Conservation (phyloP, 2,797 vertebrate genomes). For the Choloepus didactylus region DNA sequence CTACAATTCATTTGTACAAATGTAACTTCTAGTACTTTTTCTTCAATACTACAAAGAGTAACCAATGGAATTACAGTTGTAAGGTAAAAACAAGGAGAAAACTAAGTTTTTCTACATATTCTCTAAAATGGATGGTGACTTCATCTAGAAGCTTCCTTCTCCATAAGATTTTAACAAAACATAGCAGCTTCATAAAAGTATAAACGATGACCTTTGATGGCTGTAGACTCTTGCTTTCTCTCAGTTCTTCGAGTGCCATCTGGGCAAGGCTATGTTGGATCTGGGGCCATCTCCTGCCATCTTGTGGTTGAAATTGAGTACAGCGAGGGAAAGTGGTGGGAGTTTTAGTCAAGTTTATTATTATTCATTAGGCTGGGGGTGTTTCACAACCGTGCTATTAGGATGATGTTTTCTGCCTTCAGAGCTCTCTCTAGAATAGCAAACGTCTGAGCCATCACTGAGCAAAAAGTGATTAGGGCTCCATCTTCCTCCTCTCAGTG, state of each 20-base stretch:
- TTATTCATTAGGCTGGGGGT: no score
- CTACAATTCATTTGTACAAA: not conserved
- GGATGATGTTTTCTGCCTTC: not conserved
- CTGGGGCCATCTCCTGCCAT: slow-evolving; percentile 67
- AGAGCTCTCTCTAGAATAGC: not conserved
- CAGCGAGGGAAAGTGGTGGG: not conserved
- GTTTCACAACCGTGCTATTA: not conserved
- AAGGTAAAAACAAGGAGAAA: slow-evolving; percentile 39
- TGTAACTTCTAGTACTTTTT: not conserved
- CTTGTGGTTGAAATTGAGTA: slow-evolving; percentile 72
- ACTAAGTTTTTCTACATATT: not conserved
- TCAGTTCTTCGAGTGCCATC: not conserved
- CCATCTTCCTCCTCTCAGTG: not conserved
- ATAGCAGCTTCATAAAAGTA: not conserved
- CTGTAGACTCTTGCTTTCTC: not conserved
- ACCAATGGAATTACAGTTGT: not conserved
- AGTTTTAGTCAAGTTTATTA: not conserved
- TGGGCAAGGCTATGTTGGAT: not conserved
- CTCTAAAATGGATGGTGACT: not conserved
- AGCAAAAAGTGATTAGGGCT: not conserved
- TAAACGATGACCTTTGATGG: accelerated
- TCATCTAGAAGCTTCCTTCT: slow-evolving; percentile 27
- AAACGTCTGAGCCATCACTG: not conserved
- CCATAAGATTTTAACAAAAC: not conserved
- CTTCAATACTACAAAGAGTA: not conserved